Evolutionary conservation across 2,113 vertebrate species (phyloP), one percentile per base, ranked within the genome.

Genomic region (Alethe diademata): DNA sequence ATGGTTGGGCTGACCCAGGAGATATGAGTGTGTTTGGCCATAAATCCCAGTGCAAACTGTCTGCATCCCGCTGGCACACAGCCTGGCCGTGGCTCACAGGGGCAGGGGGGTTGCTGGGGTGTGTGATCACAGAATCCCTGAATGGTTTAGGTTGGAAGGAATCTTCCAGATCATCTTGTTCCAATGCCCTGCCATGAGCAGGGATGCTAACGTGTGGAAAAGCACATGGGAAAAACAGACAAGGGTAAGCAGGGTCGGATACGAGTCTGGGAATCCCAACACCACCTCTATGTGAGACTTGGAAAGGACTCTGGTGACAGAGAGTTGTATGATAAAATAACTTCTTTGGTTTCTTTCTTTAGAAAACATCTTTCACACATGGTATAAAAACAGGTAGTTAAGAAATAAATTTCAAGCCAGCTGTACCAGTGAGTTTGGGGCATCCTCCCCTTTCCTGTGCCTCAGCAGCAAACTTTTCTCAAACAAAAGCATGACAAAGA

Each of bases 331-430:
- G 13, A 85, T 85, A 94, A 97, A 94, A 96, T 90, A 95, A 36
- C 16, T 69, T 93, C 62, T 95, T 96, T 92, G 71, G 11, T 90
- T 95, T 94, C n/a, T 91, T 81, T 61, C n/a, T 57, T 78, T 85
- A 95, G 57, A 81, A 97, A 94, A 91, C 19, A 11, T 42, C 60
- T 56, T 56, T 33, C 28, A 58, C 6, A 36, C 0, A 8, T 3
- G 24, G 40, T 87, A 65, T 31, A 60, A 95, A 95, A 88, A 6
- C 36, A 83, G 56, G 43, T n/a, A 86, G 58, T 56, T 86, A 9
- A 60, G 60, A 60, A 83, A 80, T 5, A 40, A 57, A 28, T 28
- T 33, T 58, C 42, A 86, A 60, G 48, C 23, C 3, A 11, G 29
- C 56, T 73, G 51, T 19, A 60, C 60, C 42, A n/a, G 54, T 38